Conservation (phyloP, 2,113 vertebrate species). For the Apistogramma diplotaenia region DNA sequence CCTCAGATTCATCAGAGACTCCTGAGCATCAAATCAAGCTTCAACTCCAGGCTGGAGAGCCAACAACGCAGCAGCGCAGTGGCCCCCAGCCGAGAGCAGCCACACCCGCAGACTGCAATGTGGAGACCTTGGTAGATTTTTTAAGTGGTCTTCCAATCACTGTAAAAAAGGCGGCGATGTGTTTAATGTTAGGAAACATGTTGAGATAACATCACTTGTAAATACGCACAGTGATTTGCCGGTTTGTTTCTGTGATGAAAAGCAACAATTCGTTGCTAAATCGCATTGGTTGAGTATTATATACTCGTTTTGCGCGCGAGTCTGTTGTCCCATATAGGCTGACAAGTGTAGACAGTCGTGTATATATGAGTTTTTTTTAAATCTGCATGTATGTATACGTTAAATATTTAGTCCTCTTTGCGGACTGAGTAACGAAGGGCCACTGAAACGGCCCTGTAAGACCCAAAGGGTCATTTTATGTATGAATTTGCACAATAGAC, state of each 20-base stretch:
- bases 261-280: conserved; percentile 47
- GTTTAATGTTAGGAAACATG: neutral
- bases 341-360: conserved; percentile 71
- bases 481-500: conserved; percentile 71
- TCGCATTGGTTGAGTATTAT: conserved; percentile 68
- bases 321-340: conserved; percentile 65
- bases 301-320: conserved; percentile 70
- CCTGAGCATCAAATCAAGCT: conserved; percentile 62
- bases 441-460: conserved; percentile 79
- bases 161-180: neutral
- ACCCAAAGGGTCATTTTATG: conserved; percentile 76
- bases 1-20: conserved; percentile 68
- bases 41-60: conserved; percentile 37
- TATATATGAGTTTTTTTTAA: conserved; percentile 44
- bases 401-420: conserved; percentile 72
- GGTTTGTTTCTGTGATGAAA: conserved; percentile 44
- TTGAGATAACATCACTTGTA: conserved; percentile 30
- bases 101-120: conserved; percentile 28
- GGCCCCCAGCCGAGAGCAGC: neutral
- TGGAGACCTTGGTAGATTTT: conserved; percentile 83
- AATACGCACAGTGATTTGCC: conserved; percentile 19
- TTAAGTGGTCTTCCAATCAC: neutral
- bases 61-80: neutral
- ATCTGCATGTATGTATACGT: conserved; percentile 76
- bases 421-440: conserved; percentile 75